Evolutionary conservation across 1,140 invertebrate species (phyloP).

Genomic region (Nasonia giraulti): DNA sequence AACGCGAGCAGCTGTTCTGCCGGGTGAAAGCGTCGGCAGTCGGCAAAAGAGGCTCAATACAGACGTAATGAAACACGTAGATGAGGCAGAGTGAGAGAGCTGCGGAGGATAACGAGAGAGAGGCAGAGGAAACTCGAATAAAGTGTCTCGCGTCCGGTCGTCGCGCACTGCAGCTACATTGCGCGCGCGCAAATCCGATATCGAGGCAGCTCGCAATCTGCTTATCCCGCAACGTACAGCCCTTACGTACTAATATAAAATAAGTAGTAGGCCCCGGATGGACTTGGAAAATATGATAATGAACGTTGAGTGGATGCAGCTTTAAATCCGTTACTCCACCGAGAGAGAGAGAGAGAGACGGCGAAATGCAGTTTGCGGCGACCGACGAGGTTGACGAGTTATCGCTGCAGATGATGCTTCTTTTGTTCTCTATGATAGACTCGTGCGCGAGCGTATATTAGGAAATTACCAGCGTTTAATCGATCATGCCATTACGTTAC

Average conservation of each 20-base stretch:
- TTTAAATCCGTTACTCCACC: too few species aligned
- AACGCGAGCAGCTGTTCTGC: not conserved
- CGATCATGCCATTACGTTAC: too few species aligned
- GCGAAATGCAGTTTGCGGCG: not conserved
- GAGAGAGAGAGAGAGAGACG: too few species aligned
- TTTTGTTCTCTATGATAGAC: too few species aligned
- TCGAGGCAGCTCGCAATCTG: conserved; percentile 69
- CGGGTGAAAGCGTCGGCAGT: not conserved
- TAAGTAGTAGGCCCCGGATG: conserved; percentile 65
- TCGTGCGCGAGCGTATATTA: too few species aligned
- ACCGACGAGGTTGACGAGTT: not conserved
- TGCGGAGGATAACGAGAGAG: conserved; percentile 14
- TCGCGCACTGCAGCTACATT: conserved; percentile 58
- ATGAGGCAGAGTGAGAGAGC: conserved; percentile 45
- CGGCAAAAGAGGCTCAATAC: not conserved
- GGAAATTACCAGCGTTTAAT: not conserved
- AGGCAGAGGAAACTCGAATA: conserved; percentile 51
- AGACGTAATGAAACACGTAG: conserved; percentile 51
- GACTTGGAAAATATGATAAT: conserved; percentile 45
- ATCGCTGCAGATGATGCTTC: not conserved
- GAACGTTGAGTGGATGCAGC: too few species aligned
- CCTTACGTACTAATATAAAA: conserved; percentile 72
- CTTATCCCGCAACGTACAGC: conserved; percentile 63
- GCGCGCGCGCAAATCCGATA: conserved; percentile 66
- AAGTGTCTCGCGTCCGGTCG: conserved; percentile 59